phyloP scores from a whole-genome alignment of 2,113 vertebrate species.

The Apteryx owenii region DNA sequence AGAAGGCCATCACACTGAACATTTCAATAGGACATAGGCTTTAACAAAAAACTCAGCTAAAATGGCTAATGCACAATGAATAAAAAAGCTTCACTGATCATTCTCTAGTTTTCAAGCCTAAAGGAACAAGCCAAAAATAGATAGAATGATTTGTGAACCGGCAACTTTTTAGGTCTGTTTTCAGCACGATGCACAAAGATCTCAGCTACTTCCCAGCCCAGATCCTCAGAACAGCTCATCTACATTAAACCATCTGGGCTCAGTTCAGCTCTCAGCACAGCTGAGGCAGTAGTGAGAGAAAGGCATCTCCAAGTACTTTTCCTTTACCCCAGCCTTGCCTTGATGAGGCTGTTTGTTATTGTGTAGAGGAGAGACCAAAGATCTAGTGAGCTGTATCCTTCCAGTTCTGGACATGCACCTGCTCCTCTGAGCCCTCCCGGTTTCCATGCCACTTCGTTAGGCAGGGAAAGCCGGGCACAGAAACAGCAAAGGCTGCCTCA shows the following conservation, averaged over 20 bases:
- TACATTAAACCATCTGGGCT: neutral
- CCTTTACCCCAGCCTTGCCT: neutral
- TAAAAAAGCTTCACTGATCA: neutral
- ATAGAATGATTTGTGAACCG: neutral
- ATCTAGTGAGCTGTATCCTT: too few species aligned
- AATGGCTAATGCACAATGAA: neutral
- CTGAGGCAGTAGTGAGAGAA: neutral
- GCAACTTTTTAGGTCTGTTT: neutral
- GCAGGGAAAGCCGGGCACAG: too few species aligned
- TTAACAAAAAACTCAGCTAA: neutral
- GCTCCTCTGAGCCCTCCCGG: neutral
- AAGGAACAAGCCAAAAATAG: neutral
- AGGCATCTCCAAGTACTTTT: neutral
- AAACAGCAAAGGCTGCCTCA: neutral
- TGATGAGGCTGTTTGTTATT: neutral
- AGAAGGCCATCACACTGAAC: neutral
- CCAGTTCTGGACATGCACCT: neutral
- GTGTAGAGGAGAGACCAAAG: neutral
- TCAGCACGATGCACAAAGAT: neutral
- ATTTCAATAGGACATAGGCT: neutral
- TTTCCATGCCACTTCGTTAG: neutral
- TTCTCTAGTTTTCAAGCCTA: neutral
- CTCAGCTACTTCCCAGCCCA: neutral
- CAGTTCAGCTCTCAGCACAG: neutral
- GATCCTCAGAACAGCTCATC: neutral